Conservation (phyloP, 2,888 invertebrate genomes). For the Crematogaster levior region DNA sequence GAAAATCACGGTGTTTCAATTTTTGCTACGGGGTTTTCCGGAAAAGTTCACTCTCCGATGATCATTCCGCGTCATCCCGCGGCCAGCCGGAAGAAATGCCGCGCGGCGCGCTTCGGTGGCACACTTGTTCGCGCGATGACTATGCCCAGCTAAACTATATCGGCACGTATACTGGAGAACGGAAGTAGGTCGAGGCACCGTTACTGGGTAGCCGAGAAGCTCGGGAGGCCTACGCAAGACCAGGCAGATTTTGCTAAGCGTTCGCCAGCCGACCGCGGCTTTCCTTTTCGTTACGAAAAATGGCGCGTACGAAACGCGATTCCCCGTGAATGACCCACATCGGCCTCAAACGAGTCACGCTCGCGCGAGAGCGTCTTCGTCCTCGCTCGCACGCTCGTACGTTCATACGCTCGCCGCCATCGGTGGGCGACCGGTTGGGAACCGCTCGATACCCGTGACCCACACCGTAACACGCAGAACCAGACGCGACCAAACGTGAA, state of each 20-base stretch:
- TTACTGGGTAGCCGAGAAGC: constrained; percentile 78
- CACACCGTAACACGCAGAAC: constrained; percentile 55
- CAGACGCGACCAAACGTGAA: constrained; percentile 69
- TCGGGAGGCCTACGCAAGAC: constrained; percentile 75
- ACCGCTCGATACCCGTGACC: constrained; percentile 51
- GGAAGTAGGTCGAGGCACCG: constrained; percentile 85
- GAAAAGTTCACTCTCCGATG: not conserved
- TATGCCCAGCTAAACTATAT: constrained; percentile 72
- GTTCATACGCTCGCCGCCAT: not conserved
- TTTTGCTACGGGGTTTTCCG: too few species aligned
- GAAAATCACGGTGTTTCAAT: too few species aligned
- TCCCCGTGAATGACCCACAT: constrained; percentile 82
- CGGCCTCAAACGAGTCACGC: constrained; percentile 59
- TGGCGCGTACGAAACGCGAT: constrained; percentile 84
- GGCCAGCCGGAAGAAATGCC: constrained; percentile 42
- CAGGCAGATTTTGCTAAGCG: constrained; percentile 80
- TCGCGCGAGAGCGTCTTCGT: constrained; percentile 42
- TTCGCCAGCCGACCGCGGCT: constrained; percentile 76
- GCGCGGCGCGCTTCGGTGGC: constrained; percentile 43
- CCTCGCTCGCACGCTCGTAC: not conserved
- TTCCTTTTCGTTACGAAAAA: constrained; percentile 86
- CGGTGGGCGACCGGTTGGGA: constrained; percentile 43
- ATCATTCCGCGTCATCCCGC: not conserved
- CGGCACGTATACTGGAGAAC: constrained; percentile 73
- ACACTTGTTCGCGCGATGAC: constrained; percentile 74